phyloP scores from a whole-genome alignment of 2,797 vertebrate genomes.

The Lithobates pipiens region DNA sequence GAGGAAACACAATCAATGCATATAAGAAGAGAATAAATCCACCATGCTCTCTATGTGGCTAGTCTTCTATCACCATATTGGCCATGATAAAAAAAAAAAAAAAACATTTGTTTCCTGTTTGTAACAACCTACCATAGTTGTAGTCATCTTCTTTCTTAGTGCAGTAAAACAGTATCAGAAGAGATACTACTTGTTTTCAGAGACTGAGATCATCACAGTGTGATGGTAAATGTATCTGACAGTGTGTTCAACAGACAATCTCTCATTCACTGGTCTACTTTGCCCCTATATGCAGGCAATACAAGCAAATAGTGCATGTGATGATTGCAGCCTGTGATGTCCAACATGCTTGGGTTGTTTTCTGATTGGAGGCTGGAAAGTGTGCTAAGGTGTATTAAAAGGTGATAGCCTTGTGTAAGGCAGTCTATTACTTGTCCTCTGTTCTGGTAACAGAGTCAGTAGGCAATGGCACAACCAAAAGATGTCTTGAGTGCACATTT shows the following conservation, averaged over 20 bases:
- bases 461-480: constrained; percentile 41
- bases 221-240: constrained; percentile 50
- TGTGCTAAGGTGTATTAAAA: constrained; percentile 27
- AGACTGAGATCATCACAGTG: constrained; percentile 56
- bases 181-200: constrained; percentile 23
- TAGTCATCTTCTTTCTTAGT: constrained; percentile 40
- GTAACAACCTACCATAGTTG: constrained; percentile 25
- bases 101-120: constrained; percentile 37
- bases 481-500: constrained; percentile 38
- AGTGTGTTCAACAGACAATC: constrained; percentile 45
- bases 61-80: constrained; percentile 35
- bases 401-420: constrained; percentile 6
- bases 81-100: constrained; percentile 22
- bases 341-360: constrained; percentile 26
- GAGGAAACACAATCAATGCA: constrained; percentile 53
- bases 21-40: constrained; percentile 49
- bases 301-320: constrained; percentile 22
- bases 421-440: constrained; percentile 28
- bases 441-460: constrained; percentile 45
- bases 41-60: constrained; percentile 38
- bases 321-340: constrained; percentile 11
- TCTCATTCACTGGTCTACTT: constrained; percentile 48
- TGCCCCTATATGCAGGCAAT: constrained; percentile 28
- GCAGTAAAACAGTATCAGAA: constrained; percentile 52
- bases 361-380: constrained; percentile 20